Evolutionary conservation across 2,888 invertebrate species (phyloP).

Genomic region (Drosophila leonis): DNA sequence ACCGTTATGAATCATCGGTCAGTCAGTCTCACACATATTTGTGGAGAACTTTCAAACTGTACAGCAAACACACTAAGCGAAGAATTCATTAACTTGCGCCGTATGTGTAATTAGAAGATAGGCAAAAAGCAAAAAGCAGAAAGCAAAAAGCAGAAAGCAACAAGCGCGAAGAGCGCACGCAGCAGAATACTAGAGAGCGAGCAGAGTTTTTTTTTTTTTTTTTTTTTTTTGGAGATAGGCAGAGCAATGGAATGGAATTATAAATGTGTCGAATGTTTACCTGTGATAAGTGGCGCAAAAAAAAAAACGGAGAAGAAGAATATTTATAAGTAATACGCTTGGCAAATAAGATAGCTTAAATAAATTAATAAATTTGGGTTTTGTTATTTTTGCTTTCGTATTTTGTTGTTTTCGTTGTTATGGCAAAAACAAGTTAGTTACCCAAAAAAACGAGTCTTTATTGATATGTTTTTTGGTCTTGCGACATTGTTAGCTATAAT

Average conservation of each 20-base stretch:
- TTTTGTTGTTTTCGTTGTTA: constrained; percentile 8
- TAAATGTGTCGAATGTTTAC: constrained; percentile 55
- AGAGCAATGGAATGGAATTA: constrained; percentile 28
- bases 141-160: constrained; percentile 24
- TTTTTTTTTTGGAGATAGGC: constrained; percentile 32
- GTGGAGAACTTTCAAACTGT: constrained; percentile 34
- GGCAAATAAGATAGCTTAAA: constrained; percentile 55
- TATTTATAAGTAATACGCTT: constrained; percentile 35
- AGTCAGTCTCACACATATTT: constrained; percentile 3
- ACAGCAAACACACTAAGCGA: constrained; percentile 24
- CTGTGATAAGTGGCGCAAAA: constrained; percentile 55
- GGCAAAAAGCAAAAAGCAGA: constrained; percentile 22
- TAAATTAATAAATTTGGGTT: constrained; percentile 45
- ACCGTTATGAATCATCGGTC: constrained; percentile 53
- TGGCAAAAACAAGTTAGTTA: constrained; percentile 41
- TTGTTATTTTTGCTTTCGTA: background rate
- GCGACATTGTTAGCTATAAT: constrained; percentile 10
- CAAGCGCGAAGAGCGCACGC: constrained; percentile 28
- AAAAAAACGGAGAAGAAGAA: too few relatives aligned
- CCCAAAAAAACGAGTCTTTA: constrained; percentile 25
- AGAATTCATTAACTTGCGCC: constrained; percentile 47
- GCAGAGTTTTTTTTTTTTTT: background rate
- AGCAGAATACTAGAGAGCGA: constrained; percentile 16
- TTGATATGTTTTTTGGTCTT: constrained; percentile 13
- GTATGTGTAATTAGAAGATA: constrained; percentile 56